Conservation (phyloP, 2,797 vertebrate genomes). For the Toxotes lorentzi region DNA sequence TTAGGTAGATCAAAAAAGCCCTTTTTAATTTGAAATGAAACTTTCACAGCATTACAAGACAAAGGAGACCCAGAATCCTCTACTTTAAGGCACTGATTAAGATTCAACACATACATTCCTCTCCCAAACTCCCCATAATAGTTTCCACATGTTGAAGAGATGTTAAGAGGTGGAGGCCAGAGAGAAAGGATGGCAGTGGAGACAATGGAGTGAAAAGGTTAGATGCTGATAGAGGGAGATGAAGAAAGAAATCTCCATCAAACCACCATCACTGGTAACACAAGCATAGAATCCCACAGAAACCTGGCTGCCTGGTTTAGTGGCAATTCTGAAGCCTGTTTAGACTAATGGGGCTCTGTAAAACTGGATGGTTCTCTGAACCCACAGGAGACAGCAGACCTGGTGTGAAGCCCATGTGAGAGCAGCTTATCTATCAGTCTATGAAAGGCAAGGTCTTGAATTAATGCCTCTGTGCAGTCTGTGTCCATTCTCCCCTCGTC, state of each 20-base stretch:
- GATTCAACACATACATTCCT: slow-evolving; percentile 86
- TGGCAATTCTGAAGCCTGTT: slow-evolving; percentile 44
- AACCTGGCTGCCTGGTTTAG: slow-evolving; percentile 53
- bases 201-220: slow-evolving; percentile 61
- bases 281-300: slow-evolving; percentile 31
- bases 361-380: slow-evolving; percentile 66
- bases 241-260: slow-evolving; percentile 50
- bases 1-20: slow-evolving; percentile 78
- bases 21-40: slow-evolving; percentile 83
- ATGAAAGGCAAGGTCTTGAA: slow-evolving; percentile 80
- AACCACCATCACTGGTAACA: slow-evolving; percentile 58
- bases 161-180: slow-evolving; percentile 56
- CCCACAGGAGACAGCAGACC: slow-evolving; percentile 66
- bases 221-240: slow-evolving; percentile 52
- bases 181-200: slow-evolving; percentile 54
- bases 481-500: slow-evolving; percentile 60
- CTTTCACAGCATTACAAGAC: slow-evolving; percentile 81
- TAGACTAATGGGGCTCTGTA: slow-evolving; percentile 63
- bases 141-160: slow-evolving; percentile 85
- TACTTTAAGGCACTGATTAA: slow-evolving; percentile 81
- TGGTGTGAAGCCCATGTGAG: slow-evolving; percentile 62
- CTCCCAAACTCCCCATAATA: slow-evolving; percentile 82
- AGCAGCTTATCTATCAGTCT: slow-evolving; percentile 77
- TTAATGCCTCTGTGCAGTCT: slow-evolving; percentile 78
- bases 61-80: slow-evolving; percentile 78